Evolutionary conservation across 92 coral and sea anemone species (phyloP), one percentile per base, ranked within the genome.

Genomic region (Epizoanthus scotinus): DNA sequence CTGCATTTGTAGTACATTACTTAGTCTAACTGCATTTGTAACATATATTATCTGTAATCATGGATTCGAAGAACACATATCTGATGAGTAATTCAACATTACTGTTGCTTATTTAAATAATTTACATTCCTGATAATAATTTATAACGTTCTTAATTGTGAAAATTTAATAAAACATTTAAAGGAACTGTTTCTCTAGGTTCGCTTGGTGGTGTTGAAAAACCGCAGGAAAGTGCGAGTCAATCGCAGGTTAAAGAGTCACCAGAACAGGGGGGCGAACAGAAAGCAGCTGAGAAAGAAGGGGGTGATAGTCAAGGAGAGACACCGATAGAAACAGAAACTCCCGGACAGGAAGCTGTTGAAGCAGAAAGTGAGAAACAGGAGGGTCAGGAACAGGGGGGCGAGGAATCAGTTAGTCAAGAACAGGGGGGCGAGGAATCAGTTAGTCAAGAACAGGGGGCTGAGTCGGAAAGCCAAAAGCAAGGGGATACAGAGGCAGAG

Each of bases 241-340:
- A 80, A 21, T 75, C 65, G 28, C 85, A 44, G 77, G 71, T 25
- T 17, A 63, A 20, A 55, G 89, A 81, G 19, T 34, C 38, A 22
- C 14, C 69, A 6, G 67, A 75, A 28, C 71, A 71, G 81, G 87
- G 83, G 81, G 87, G 68, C 38, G 84, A 13, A 29, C 61, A 80
- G 58, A 77, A 86, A 70, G 68, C 85, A 58, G 83, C 72, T 62
- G 81, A 19, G 27, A 29, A 84, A 25, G 56, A 67, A 86, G 83
- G 67, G 25, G 72, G 54, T 40, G 78, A 31, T 59, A 72, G 56
- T 24, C 26, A 83, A 21, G 65, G 59, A 8, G 68, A 64, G 67
- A 56, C 53, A 20, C 67, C 21, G 56, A 67, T 53, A 27, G 27
- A 67, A 34, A 38, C 56, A 22, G 77, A 4, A 17, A 47, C 21